Percentiles rank a stretch among this genome's conserved stretches.
These are phyloP conservation scores for Platygyra sinensis DNA, from an alignment of 64 coral and sea anemone genomes.

Conservation along the genomic window DNA sequence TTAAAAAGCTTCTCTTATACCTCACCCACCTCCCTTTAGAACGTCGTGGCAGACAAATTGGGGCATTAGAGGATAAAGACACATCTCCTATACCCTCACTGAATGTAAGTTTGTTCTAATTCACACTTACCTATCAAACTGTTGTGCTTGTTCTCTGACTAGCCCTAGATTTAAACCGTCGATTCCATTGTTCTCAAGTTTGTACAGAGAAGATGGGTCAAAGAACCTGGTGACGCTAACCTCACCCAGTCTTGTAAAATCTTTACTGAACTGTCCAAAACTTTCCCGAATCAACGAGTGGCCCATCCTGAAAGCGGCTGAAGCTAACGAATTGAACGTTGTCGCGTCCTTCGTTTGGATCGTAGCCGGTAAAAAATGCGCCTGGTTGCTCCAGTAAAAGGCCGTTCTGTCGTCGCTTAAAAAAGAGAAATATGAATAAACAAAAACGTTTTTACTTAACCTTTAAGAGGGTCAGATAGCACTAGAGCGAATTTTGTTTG, in stretches of 20 bases:
- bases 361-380: neutral
- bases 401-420: neutral
- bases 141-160: constrained; percentile 2
- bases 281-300: constrained; percentile 41
- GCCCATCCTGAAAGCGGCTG: constrained; percentile 63
- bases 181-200: constrained; percentile 5
- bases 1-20: no score
- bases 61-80: no score
- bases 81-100: no score
- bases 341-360: neutral
- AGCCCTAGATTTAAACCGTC: constrained; percentile 15
- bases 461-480: no score
- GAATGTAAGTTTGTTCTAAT: neutral
- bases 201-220: constrained; percentile 20
- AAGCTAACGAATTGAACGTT: constrained; percentile 13
- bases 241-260: neutral
- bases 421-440: neutral
- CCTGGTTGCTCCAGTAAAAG: neutral
- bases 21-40: no score
- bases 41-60: no score
- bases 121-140: constrained; percentile 10
- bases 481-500: no score
- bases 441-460: no score
- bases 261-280: neutral
- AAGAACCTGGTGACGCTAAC: neutral